phyloP scores from a whole-genome alignment of 2,113 vertebrate genomes.

The Cygnus atratus region DNA sequence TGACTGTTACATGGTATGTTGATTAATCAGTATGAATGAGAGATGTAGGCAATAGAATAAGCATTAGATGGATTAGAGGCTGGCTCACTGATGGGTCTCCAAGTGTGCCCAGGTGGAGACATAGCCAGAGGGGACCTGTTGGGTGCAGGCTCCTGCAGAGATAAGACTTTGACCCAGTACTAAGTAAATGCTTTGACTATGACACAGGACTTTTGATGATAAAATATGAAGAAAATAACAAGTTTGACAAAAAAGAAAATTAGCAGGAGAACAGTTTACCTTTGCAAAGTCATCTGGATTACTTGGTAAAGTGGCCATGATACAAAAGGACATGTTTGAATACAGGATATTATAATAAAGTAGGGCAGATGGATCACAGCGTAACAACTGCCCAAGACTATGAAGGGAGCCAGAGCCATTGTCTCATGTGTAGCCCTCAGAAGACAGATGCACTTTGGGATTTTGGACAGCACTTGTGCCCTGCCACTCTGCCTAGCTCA shows the following conservation, averaged over 20 bases:
- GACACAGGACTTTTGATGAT: not conserved
- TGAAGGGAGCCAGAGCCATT: accelerated
- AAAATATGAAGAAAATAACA: not conserved
- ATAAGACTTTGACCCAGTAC: not conserved
- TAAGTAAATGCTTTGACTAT: not conserved
- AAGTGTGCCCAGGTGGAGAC: not conserved
- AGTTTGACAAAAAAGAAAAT: not conserved
- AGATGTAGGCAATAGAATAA: not conserved
- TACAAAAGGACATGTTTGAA: not conserved
- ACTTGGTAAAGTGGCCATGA: not conserved
- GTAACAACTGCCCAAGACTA: not conserved
- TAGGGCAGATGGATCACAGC: accelerated
- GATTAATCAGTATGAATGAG: not conserved
- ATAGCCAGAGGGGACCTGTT: not conserved
- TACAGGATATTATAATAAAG: not conserved
- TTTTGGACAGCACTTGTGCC: not conserved
- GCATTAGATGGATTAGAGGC: not conserved
- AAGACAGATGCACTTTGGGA: not conserved
- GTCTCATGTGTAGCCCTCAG: accelerated
- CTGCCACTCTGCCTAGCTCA: not conserved
- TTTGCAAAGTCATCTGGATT: not conserved
- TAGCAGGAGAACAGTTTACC: not conserved
- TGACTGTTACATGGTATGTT: not conserved
- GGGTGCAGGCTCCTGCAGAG: not conserved
- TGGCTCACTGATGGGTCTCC: not conserved